Evolutionary conservation across 2,113 vertebrate species (phyloP).

Genomic region (Australoheros scitulus): DNA sequence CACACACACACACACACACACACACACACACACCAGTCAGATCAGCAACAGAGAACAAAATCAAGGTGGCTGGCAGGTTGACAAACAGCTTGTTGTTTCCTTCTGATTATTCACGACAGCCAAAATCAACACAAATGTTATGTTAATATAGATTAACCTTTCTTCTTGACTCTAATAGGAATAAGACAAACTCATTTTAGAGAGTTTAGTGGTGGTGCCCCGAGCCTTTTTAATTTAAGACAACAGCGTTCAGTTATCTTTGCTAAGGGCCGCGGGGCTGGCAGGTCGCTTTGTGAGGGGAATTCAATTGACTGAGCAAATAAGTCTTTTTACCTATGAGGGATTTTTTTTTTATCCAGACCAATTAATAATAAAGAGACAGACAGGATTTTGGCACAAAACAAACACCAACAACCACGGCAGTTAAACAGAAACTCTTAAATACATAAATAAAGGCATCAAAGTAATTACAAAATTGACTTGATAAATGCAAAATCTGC

Average conservation of each 20-base stretch:
- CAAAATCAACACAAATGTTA: slow-evolving; percentile 65
- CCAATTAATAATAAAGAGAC: slow-evolving; percentile 74
- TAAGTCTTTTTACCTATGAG: slow-evolving; percentile 74
- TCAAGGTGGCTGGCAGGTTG: slow-evolving; percentile 10
- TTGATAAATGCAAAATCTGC: slow-evolving; percentile 5
- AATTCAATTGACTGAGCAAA: slow-evolving; percentile 81
- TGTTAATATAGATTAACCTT: slow-evolving; percentile 62
- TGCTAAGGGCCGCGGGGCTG: slow-evolving; percentile 60
- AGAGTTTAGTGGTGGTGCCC: slow-evolving; percentile 70
- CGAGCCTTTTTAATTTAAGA: slow-evolving; percentile 82
- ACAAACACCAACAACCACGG: slow-evolving; percentile 24
- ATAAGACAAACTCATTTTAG: slow-evolving; percentile 68
- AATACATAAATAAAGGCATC: slow-evolving; percentile 19
- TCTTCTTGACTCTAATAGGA: slow-evolving; percentile 73
- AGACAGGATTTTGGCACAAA: slow-evolving; percentile 34
- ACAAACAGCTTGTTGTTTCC: slow-evolving; percentile 5
- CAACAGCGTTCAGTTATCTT: slow-evolving; percentile 75
- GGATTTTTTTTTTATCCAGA: slow-evolving; percentile 67
- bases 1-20: no score
- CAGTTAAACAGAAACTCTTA: slow-evolving; percentile 15
- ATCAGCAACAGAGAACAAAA: not conserved
- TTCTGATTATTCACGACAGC: slow-evolving; percentile 43
- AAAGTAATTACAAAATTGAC: slow-evolving; percentile 34
- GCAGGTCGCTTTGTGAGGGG: slow-evolving; percentile 49
- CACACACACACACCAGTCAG: not conserved